phyloP scores from a whole-genome alignment of 2,113 vertebrate genomes.

The Oryctolagus cuniculus region DNA sequence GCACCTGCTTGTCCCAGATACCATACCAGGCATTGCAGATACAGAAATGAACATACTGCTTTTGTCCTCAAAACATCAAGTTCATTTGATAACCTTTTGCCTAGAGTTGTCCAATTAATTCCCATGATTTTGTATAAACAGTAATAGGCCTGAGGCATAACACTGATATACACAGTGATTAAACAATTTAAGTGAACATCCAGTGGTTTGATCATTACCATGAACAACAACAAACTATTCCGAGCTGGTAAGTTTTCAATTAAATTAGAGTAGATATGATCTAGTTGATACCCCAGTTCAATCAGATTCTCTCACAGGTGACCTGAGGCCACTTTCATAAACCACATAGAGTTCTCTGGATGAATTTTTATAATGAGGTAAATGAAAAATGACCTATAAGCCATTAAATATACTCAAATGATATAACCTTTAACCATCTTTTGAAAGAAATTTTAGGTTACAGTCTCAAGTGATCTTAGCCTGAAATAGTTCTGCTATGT shows the following conservation, averaged over 20 bases:
- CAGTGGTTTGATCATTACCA: background rate
- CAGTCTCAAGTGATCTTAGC: background rate
- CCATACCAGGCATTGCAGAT: background rate
- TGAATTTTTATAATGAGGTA: background rate
- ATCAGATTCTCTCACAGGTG: background rate
- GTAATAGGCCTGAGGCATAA: background rate
- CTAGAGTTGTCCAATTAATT: background rate
- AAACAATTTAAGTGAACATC: background rate
- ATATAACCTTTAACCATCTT: background rate
- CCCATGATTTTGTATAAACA: background rate
- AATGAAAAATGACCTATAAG: background rate
- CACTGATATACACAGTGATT: background rate
- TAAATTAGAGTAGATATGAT: background rate
- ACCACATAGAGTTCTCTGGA: background rate
- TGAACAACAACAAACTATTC: background rate
- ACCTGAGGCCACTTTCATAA: background rate
- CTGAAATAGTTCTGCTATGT: fast-evolving
- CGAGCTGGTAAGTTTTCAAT: background rate
- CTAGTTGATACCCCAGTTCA: too few species aligned
- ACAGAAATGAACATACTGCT: background rate
- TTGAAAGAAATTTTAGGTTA: background rate
- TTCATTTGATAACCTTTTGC: background rate
- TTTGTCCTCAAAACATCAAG: background rate
- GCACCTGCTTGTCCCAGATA: background rate
- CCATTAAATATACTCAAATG: background rate